phyloP scores from a whole-genome alignment of 1,140 invertebrate genomes.

The Nasonia giraulti region DNA sequence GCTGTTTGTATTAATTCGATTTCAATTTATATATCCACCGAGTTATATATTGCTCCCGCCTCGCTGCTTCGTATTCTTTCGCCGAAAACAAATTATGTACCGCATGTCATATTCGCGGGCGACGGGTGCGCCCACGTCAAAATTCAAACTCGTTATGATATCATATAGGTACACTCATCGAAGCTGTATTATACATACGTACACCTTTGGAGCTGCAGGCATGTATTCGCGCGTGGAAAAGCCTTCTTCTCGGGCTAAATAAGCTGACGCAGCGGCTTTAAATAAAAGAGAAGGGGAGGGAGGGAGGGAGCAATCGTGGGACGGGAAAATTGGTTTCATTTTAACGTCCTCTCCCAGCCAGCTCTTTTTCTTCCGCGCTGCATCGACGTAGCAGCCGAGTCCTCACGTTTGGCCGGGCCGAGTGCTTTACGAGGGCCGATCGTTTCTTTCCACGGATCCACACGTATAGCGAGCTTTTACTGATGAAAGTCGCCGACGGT shows the following conservation, averaged over 20 bases:
- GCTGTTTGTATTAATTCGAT: conserved; percentile 8
- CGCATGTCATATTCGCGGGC: neutral
- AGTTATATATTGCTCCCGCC: neutral
- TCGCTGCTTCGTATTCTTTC: neutral
- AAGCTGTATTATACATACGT: neutral
- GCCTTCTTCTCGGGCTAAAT: neutral
- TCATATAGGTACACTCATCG: no score
- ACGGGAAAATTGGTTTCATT: conserved; percentile 41
- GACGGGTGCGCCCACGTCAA: no score
- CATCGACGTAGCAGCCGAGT: conserved; percentile 9
- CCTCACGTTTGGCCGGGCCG: conserved; percentile 16
- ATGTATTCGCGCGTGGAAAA: neutral
- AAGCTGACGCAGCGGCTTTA: conserved; percentile 27
- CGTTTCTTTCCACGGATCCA: neutral
- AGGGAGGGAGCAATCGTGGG: neutral
- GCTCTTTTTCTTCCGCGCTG: neutral
- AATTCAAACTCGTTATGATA: neutral
- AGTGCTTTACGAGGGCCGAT: conserved; percentile 28
- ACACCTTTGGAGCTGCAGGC: neutral
- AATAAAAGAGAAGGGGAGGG: conserved; percentile 9
- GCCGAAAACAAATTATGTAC: neutral
- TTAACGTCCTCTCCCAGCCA: conserved; percentile 12
- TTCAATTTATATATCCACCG: neutral
- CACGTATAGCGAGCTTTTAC: neutral
- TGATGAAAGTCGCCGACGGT: neutral